These are phyloP conservation scores for Sapajus apella DNA, from an alignment of 2,113 vertebrate species.

Conservation along the genomic window DNA sequence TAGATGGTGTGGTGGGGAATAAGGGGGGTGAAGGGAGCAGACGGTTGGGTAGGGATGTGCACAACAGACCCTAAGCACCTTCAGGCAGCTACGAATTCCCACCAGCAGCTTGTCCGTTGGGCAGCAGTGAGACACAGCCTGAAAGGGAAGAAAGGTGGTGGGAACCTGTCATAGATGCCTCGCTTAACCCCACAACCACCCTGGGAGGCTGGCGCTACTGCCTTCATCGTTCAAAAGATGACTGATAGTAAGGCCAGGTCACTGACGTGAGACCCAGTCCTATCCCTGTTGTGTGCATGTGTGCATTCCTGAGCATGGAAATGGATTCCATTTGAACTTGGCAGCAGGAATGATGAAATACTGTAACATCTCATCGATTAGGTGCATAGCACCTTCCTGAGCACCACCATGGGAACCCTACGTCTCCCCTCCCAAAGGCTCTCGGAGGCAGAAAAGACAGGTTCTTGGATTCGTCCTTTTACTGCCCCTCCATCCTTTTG, in stretches of 20 bases:
- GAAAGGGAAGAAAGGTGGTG: not conserved
- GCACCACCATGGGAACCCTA: not conserved
- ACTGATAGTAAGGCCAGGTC: not conserved
- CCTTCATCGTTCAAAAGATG: not conserved
- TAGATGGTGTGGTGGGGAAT: not conserved
- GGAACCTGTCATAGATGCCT: not conserved
- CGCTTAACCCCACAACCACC: not conserved
- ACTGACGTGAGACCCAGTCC: not conserved
- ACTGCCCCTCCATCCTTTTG: not conserved
- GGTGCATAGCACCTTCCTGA: not conserved
- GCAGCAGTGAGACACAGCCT: not conserved
- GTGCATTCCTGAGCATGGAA: not conserved
- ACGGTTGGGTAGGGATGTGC: not conserved
- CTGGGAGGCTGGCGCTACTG: not conserved
- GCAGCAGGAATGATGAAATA: not conserved
- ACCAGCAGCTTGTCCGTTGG: not conserved
- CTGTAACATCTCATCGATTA: not conserved
- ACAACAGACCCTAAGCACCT: not conserved
- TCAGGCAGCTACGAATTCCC: not conserved
- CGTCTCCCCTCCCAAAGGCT: not conserved
- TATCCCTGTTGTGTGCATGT: not conserved
- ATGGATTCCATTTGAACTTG: not conserved
- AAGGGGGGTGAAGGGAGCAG: not conserved
- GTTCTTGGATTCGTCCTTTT: not conserved
- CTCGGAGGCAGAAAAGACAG: not conserved